Evolutionary conservation across 2,797 vertebrate genomes (phyloP).

Genomic region (Nasua narica): DNA sequence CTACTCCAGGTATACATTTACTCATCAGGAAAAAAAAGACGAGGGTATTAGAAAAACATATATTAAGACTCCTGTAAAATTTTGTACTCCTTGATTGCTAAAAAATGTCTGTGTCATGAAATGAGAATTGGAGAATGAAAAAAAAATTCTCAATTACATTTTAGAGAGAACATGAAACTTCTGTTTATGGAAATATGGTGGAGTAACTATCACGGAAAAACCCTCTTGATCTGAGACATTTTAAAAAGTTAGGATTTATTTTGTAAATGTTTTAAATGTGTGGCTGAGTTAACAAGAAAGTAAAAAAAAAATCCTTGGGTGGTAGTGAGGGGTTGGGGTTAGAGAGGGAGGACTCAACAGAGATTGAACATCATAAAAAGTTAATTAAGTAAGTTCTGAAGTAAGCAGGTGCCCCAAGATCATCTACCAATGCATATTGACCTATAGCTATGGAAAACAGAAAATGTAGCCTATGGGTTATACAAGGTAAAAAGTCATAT

Average conservation of each 20-base stretch:
- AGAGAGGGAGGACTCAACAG: neutral
- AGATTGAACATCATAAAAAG: neutral
- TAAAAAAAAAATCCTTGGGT: neutral
- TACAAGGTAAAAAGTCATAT: neutral
- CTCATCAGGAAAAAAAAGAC: neutral
- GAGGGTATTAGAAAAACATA: neutral
- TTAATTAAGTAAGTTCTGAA: neutral
- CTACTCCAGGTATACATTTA: neutral
- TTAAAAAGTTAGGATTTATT: neutral
- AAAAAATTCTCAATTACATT: neutral
- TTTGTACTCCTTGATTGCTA: neutral
- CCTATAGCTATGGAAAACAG: neutral
- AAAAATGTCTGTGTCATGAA: neutral
- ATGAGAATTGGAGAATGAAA: slow-evolving; percentile 20
- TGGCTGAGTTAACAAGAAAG: neutral
- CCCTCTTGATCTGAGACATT: neutral
- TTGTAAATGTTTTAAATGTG: slow-evolving; percentile 20
- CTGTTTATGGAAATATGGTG: neutral
- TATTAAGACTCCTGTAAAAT: neutral
- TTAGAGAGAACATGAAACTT: neutral
- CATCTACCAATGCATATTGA: neutral
- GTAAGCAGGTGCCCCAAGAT: neutral
- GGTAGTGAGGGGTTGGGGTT: neutral
- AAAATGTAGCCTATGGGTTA: neutral
- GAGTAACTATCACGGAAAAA: neutral